Percentiles rank a stretch among this genome's conserved stretches.
phyloP scores from a whole-genome alignment of 2,113 vertebrate species.

The Vicugna pacos region DNA sequence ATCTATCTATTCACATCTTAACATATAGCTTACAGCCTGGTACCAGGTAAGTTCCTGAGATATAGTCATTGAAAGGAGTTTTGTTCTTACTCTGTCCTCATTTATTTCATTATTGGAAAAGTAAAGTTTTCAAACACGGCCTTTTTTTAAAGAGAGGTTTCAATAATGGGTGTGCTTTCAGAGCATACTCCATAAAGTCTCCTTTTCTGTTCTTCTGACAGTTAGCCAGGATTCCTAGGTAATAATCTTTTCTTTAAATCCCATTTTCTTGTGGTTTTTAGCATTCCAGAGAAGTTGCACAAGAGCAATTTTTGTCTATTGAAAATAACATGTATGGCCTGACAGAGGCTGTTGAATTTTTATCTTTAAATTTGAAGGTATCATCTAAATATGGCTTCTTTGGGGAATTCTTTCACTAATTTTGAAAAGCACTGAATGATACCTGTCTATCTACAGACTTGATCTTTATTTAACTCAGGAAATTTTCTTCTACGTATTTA shows the following conservation, averaged over 20 bases:
- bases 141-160: background rate
- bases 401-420: background rate
- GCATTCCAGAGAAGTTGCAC: background rate
- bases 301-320: background rate
- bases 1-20: background rate
- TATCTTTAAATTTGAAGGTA: background rate
- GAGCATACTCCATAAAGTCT: background rate
- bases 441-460: background rate
- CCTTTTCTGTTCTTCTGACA: background rate
- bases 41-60: background rate
- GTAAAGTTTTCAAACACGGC: background rate
- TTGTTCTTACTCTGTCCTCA: background rate
- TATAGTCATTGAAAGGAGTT: background rate
- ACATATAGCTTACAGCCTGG: background rate
- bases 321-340: background rate
- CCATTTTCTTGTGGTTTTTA: background rate
- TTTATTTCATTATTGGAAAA: background rate
- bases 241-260: background rate
- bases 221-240: background rate
- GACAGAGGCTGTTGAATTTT: background rate
- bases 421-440: background rate
- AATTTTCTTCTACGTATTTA: background rate
- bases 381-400: background rate
- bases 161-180: background rate
- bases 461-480: background rate